Conservation (phyloP, 2,797 vertebrate species). For the Melanotaenia trifasciata region DNA sequence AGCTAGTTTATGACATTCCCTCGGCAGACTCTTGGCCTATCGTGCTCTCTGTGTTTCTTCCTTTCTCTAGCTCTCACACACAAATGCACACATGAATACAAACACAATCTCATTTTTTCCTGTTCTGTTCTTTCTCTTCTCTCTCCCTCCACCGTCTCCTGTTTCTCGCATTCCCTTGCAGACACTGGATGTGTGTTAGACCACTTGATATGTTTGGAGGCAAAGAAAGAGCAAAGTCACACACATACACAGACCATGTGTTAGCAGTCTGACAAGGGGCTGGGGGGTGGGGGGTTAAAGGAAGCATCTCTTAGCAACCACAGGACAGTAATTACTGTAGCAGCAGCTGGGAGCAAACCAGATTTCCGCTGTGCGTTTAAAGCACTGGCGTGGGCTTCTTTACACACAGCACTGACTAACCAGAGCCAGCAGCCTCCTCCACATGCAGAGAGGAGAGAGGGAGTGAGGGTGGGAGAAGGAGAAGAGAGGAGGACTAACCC, state of each 20-base stretch:
- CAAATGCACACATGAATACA: conserved; percentile 30
- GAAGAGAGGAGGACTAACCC: conserved; percentile 69
- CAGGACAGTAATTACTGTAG: conserved; percentile 95
- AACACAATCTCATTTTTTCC: conserved; percentile 75
- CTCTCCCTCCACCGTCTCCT: conserved; percentile 67
- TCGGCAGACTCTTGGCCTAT: conserved; percentile 86
- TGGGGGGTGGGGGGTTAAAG: conserved; percentile 77
- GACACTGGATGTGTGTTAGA: conserved; percentile 66
- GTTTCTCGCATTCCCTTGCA: conserved; percentile 71
- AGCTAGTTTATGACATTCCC: conserved; percentile 93
- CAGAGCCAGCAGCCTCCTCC: conserved; percentile 86
- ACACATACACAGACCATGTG: conserved; percentile 83
- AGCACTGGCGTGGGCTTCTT: conserved; percentile 90
- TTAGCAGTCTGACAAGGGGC: conserved; percentile 78
- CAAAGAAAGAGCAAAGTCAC: conserved; percentile 67
- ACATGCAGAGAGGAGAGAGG: conserved; percentile 76
- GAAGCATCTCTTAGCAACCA: conserved; percentile 94
- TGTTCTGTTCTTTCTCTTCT: conserved; percentile 76
- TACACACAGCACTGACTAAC: conserved; percentile 88
- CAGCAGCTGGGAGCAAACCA: conserved; percentile 93
- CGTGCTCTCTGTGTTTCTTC: conserved; percentile 43
- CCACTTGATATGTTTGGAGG: conserved; percentile 84
- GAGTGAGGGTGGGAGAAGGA: conserved; percentile 52
- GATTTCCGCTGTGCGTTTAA: conserved; percentile 93
- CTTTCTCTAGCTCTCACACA: conserved; percentile 17